Percentiles rank a stretch among this genome's conserved stretches.
phyloP scores from a whole-genome alignment of 2,888 invertebrate genomes.

The Petrophora chlorosata region DNA sequence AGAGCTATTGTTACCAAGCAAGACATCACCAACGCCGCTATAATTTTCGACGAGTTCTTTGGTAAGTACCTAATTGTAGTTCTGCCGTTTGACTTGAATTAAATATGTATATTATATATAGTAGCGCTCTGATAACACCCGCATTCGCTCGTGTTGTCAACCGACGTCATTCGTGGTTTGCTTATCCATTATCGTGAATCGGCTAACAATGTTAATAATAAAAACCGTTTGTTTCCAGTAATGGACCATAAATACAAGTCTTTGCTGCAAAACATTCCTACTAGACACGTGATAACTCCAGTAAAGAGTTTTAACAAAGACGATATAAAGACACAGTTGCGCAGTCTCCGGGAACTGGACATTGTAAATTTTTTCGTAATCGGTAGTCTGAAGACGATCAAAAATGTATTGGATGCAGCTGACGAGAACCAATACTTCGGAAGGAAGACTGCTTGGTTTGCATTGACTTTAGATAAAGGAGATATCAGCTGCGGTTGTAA shows the following conservation, averaged over 20 bases:
- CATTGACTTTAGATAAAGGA: conserved; percentile 90
- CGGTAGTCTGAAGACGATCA: conserved; percentile 88
- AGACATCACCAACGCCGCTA: conserved; percentile 95
- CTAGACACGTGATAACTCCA: conserved; percentile 93
- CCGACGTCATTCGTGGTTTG: conserved; percentile 16
- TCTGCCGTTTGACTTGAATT: background rate
- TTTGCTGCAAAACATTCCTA: conserved; percentile 93
- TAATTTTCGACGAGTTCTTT: conserved; percentile 94
- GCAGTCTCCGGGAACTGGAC: conserved; percentile 90
- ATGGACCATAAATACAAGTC: conserved; percentile 98
- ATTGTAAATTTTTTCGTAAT: conserved; percentile 95
- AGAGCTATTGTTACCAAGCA: conserved; percentile 91
- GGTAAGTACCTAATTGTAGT: conserved; percentile 84
- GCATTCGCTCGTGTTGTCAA: conserved; percentile 26
- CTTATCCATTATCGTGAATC: conserved; percentile 28
- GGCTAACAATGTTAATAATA: conserved; percentile 35
- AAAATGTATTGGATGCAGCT: conserved; percentile 87
- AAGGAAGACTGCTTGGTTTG: conserved; percentile 94
- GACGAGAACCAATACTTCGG: conserved; percentile 91
- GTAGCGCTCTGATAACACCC: conserved; percentile 23
- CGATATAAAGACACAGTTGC: conserved; percentile 87
- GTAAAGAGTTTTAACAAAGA: conserved; percentile 84
- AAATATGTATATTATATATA: no score
- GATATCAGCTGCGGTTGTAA: conserved; percentile 89
- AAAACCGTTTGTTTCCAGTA: conserved; percentile 77